Percentiles rank a stretch among this genome's conserved stretches.
Conservation (phyloP, 2,888 invertebrate species). For the Hyppa rectilinea region DNA sequence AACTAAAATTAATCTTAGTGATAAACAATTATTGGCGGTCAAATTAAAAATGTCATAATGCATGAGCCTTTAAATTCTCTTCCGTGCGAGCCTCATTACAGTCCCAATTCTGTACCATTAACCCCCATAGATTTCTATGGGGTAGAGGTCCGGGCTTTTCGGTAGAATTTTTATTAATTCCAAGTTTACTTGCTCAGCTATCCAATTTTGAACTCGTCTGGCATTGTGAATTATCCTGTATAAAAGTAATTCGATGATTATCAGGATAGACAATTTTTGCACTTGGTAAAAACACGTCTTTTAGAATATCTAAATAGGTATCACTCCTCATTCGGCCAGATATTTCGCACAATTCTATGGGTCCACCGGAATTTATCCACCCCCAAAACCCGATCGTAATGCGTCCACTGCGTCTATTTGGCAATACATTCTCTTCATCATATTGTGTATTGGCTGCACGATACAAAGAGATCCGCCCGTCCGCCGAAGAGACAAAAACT, state of each 20-base stretch:
- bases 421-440: too few relatives aligned
- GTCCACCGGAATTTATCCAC: too few relatives aligned
- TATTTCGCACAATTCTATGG: too few relatives aligned
- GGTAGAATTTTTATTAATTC: constrained; percentile 2
- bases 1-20: too few relatives aligned
- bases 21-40: too few relatives aligned
- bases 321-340: too few relatives aligned
- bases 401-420: too few relatives aligned
- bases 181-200: not conserved
- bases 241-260: constrained; percentile 1
- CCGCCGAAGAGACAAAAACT: not conserved
- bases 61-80: too few relatives aligned
- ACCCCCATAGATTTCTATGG: not conserved
- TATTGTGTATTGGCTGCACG: too few relatives aligned
- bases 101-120: not conserved
- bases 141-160: not conserved
- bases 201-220: constrained; percentile 3
- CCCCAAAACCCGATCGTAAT: too few relatives aligned
- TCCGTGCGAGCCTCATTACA: not conserved
- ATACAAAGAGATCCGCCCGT: too few relatives aligned
- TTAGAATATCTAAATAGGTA: not conserved
- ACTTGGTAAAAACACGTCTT: not conserved
- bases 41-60: too few relatives aligned
- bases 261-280: not conserved
- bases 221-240: constrained; percentile 4